Evolutionary conservation across 2,888 invertebrate species (phyloP), one percentile per base, ranked within the genome.

Genomic region (Unio pictorum): DNA sequence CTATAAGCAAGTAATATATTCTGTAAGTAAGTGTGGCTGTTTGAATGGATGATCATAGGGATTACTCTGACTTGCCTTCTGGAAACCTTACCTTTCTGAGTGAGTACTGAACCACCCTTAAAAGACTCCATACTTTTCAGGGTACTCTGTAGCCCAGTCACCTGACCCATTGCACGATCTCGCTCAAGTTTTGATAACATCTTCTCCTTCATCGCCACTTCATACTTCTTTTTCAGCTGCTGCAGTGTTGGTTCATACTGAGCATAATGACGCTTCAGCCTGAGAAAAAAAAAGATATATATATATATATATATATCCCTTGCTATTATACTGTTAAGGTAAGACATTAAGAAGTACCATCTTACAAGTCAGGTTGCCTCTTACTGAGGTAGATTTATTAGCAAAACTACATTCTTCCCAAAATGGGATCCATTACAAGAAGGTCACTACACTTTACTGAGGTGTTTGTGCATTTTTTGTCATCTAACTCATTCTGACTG

Each of bases 181-280:
- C 87, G 75, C 79, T 90, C 90, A 69, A 90, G 79, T 66, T 87
- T 86, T 8, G 89, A 88, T 72, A 90, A 70, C 89, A 89, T 90
- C 73, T 90, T 90, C 78, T 90, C 90, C 74, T 87, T 89, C 88
- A 90, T 89, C 11, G 90, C 90, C 0, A 86, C 81, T 74, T 90
- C 89, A 75, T 90, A 90, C 71, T 89, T 89, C 68, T 81, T 82
- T 77, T 89, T 89, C 69, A 90, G 79, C 67, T 89, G 86, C 66
- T 87, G 84, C 54, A 90, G 77, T 11, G 88, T 87, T 7, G 90
- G 90, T 69, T 90, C 89, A 75, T 89, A 90, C 60, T 87, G 84
- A 8, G 82, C 74, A 71, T 89, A 90, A 75, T 90, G 90, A 23
- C 84, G 83, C 81, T 89, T 88, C 62, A 90, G 72, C 69, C 89